Percentiles rank a stretch among this genome's conserved stretches.
These are phyloP conservation scores for Trissoscelio sp. DNA, from an alignment of 2,888 invertebrate genomes.

Conservation along the genomic window DNA sequence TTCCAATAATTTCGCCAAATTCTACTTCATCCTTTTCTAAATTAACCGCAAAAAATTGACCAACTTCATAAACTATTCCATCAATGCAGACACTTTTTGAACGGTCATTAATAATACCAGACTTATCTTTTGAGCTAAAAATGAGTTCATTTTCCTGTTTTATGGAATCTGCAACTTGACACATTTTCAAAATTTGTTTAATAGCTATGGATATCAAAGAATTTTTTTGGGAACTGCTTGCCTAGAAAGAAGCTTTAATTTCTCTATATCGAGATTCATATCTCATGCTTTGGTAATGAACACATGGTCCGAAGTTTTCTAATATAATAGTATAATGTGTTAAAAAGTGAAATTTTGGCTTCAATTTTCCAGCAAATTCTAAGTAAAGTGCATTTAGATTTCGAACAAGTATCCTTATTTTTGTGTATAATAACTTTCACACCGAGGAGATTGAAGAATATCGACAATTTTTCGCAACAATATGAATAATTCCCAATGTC, in stretches of 20 bases:
- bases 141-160: conserved; percentile 8
- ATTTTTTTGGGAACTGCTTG: conserved; percentile 17
- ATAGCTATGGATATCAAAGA: conserved; percentile 37
- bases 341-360: conserved; percentile 55
- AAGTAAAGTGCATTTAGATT: conserved; percentile 16
- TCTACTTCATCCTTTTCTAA: conserved; percentile 26
- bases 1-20: conserved; percentile 41
- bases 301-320: conserved; percentile 35
- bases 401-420: conserved; percentile 12
- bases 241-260: conserved; percentile 36
- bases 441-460: conserved; percentile 50
- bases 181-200: conserved; percentile 49
- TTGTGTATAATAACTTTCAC: not conserved
- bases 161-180: conserved; percentile 20
- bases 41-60: conserved; percentile 28
- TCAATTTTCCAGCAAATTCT: conserved; percentile 23
- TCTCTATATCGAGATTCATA: conserved; percentile 43
- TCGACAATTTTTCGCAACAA: conserved; percentile 42
- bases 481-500: conserved; percentile 58
- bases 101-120: not conserved
- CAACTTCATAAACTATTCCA: conserved; percentile 35
- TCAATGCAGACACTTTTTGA: conserved; percentile 21
- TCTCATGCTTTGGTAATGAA: conserved; percentile 41
- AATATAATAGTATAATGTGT: conserved; percentile 46
- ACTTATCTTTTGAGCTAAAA: not conserved